Evolutionary conservation across 2,797 vertebrate genomes (phyloP).

Genomic region (Halcyon chelicuti): DNA sequence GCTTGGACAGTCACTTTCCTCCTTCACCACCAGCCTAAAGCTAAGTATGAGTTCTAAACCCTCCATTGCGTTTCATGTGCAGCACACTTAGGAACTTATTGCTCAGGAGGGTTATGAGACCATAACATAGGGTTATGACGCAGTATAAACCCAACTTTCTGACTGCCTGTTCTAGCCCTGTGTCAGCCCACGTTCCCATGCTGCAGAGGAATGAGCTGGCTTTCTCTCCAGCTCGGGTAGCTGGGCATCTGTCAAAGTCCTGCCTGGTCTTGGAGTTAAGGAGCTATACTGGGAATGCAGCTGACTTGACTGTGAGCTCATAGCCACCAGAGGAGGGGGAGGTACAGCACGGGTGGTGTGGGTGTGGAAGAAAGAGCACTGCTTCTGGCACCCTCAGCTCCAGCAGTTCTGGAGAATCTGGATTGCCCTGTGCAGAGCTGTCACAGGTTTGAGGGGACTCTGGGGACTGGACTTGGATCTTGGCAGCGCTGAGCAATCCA

Average conservation of each 20-base stretch:
- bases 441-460: neutral
- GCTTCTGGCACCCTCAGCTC: neutral
- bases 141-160: neutral
- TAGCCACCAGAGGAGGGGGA: neutral
- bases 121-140: no score
- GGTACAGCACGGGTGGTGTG: neutral
- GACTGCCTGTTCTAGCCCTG: neutral
- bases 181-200: accelerated
- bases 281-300: accelerated
- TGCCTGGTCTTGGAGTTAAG: neutral
- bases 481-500: neutral
- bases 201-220: neutral
- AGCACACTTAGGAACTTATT: accelerated
- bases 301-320: accelerated
- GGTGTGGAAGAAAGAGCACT: neutral
- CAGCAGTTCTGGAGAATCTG: neutral
- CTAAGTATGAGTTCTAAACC: neutral
- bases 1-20: neutral
- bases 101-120: neutral
- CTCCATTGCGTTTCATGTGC: neutral
- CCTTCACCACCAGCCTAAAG: neutral
- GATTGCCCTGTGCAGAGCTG: neutral
- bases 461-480: neutral
- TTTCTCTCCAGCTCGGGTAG: neutral
- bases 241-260: no score